These are phyloP conservation scores for Chascanopsetta lugubris DNA, from an alignment of 2,113 vertebrate species.

Conservation along the genomic window DNA sequence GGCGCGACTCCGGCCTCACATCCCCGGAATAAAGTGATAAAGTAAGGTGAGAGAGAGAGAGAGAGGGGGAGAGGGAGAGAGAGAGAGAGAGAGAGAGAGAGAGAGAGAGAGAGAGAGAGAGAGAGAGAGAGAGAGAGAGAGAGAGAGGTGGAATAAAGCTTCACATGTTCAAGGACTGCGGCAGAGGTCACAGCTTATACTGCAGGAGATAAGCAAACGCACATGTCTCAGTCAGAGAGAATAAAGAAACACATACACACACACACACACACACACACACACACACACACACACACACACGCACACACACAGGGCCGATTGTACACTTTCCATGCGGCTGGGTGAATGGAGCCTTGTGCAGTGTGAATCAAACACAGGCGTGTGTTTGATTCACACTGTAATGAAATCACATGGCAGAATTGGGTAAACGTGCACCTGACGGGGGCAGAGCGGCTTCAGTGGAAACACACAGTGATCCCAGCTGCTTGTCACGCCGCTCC, in stretches of 20 bases:
- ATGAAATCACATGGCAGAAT: conserved; percentile 37
- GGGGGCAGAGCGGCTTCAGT: neutral
- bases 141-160: conserved; percentile 28
- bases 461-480: conserved; percentile 14
- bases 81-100: no score
- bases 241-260: neutral
- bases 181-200: conserved; percentile 4
- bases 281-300: no score
- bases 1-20: neutral
- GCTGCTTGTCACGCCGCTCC: conserved; percentile 15
- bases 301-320: neutral
- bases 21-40: conserved; percentile 39
- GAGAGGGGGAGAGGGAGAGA: no score
- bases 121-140: no score
- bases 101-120: no score
- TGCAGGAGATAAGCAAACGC: conserved; percentile 10
- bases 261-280: no score
- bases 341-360: conserved; percentile 3
- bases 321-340: conserved; percentile 1
- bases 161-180: conserved; percentile 40
- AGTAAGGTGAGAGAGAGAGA: no score
- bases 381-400: conserved; percentile 38
- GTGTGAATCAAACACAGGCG: neutral
- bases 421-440: conserved; percentile 19
- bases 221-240: conserved; percentile 7